Evolutionary conservation across 1,140 invertebrate species (phyloP), one percentile per base, ranked within the genome.

Genomic region (Stegodyphus mimosarum): DNA sequence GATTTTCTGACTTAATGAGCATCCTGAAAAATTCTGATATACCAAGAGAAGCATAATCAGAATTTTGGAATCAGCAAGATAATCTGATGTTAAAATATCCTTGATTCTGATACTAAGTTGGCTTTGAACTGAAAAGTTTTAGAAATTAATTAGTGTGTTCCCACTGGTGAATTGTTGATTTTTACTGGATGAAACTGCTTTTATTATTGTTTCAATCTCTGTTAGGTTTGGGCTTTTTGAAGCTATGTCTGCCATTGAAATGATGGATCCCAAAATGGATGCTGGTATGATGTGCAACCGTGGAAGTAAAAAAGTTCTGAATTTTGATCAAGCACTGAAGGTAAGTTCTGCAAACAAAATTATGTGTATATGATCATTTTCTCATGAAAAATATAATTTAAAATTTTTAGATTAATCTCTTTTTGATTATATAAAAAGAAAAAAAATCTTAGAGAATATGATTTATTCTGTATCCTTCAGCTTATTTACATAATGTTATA

Each of bases 181-280:
- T 60, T 60, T 10, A 10, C 15, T 60, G 55, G 0, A 60, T 60
- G 55, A 60, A 60, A 52, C 52, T 67, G 55, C 66, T 10, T 78
- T 33, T 60, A 74, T 55, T 71, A 70, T 70, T 64, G 13, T 49
- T 72, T 72, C 70, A 49, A 66, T 86, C 79, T 67, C 80, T 69
- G 80, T 15, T 71, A 91, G 91, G 81, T 92, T 99, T 93, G 97
- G 97, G 1, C 91, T 99, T 18, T 98, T 98, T 92, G 98, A 99
- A 91, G 98, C 98, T 0, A 99, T 99, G 98, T 98, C 97, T 10
- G 98, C 98, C 0, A 99, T 99, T 89, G 98, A 99, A 91, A 98
- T 99, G 96, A 99, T 99, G 98, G 98, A 99, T 91, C 97, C 97
- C 1, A 99, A 99, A 93, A 99, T 99, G 98, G 98, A 99, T 93